Conservation (phyloP, 2,113 vertebrate species). For the Pristiophorus japonicus region DNA sequence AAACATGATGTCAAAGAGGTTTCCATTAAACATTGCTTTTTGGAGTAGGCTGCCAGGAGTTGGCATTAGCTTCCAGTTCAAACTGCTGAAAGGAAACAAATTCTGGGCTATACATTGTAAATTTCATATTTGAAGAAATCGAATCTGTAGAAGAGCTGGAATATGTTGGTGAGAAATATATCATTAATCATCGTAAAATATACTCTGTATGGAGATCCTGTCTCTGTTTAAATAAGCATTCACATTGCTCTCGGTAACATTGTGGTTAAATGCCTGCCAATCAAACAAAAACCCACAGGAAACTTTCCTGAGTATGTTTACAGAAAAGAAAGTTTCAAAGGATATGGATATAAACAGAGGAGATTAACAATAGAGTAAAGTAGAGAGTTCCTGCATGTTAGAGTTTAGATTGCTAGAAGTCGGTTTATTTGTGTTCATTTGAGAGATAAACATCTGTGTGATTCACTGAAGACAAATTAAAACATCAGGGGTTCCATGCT, state of each 20-base stretch:
- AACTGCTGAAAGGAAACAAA: not conserved
- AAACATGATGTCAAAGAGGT: not conserved
- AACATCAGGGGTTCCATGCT: constrained; percentile 47
- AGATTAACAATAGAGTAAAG: constrained; percentile 46
- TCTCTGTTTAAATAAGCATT: constrained; percentile 33
- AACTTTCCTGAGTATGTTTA: constrained; percentile 52
- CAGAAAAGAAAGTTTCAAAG: constrained; percentile 51
- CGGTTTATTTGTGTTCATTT: constrained; percentile 52
- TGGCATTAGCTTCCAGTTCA: no score
- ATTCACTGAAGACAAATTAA: constrained; percentile 59
- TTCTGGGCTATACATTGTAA: not conserved
- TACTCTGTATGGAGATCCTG: not conserved
- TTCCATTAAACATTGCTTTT: not conserved
- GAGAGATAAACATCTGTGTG: constrained; percentile 57
- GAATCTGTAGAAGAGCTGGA: not conserved
- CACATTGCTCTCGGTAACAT: constrained; percentile 18
- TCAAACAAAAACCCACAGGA: constrained; percentile 54
- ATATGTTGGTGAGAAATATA: not conserved
- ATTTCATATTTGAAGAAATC: not conserved
- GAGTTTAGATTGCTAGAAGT: constrained; percentile 48
- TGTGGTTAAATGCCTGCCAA: constrained; percentile 52
- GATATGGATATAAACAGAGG: constrained; percentile 50
- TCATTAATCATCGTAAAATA: constrained; percentile 33
- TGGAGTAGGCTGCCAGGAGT: not conserved
- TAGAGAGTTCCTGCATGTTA: constrained; percentile 49